Conservation (phyloP, 2,797 vertebrate species). For the Percopsis omiscomaycus region DNA sequence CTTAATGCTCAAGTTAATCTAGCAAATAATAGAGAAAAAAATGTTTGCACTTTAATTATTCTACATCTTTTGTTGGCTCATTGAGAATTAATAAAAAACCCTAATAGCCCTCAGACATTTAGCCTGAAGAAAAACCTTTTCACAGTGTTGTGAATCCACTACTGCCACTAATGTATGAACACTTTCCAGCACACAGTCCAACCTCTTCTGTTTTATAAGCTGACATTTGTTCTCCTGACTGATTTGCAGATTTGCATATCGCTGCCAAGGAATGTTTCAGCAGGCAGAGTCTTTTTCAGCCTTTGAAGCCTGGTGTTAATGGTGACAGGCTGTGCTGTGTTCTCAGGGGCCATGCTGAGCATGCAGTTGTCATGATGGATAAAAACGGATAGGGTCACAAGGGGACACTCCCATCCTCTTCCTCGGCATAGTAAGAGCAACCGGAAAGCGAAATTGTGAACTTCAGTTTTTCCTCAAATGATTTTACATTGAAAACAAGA, state of each 20-base stretch:
- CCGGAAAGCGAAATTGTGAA: slow-evolving; percentile 46
- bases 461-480: slow-evolving; percentile 5
- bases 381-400: slow-evolving; percentile 68
- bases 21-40: too few species aligned
- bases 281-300: slow-evolving; percentile 18
- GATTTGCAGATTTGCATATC: slow-evolving; percentile 58
- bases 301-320: slow-evolving; percentile 64
- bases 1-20: too few species aligned
- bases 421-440: slow-evolving; percentile 34
- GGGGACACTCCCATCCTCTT: slow-evolving; percentile 45
- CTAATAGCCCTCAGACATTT: too few species aligned
- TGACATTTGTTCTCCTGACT: slow-evolving; percentile 57
- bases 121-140: too few species aligned
- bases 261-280: slow-evolving; percentile 48
- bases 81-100: too few species aligned
- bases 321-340: slow-evolving; percentile 50
- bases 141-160: background rate
- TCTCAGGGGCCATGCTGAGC: slow-evolving; percentile 69
- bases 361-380: slow-evolving; percentile 72
- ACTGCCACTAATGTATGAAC: slow-evolving; percentile 11
- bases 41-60: too few species aligned
- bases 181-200: slow-evolving; percentile 60
- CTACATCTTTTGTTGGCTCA: too few species aligned
- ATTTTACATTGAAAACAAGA: too few species aligned
- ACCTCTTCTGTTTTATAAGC: slow-evolving; percentile 26